Base-by-base conservation (phyloP, 2,113 vertebrate genomes). In the Oryctolagus cuniculus region DNA sequence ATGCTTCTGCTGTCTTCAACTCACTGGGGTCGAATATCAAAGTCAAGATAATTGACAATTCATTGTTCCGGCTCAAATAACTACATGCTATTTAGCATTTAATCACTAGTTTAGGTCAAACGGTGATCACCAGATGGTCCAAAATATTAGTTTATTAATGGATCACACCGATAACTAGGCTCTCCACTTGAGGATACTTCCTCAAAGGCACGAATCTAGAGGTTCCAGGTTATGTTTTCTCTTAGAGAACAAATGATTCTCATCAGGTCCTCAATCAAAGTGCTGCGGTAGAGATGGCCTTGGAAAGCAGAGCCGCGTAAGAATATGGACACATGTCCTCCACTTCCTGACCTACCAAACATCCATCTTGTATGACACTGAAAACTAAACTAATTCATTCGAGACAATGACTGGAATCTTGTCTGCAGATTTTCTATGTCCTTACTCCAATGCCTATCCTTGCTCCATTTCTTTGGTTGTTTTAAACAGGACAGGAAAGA, bases 1-100 rank as follows among this genome's bases (percentile, higher is more conserved):
- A 95, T 36, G 63, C 75, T 64, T 82, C 90, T 80, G 49, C 69
- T 86, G 17, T 87, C 75, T 88, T 96, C 63, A 96, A 51, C 34
- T 93, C 70, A 91, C 10, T 81, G 15, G 70, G 79, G 79, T 94
- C 51, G 55, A 95, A 95, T 64, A 95, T 77, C 90, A 95, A 95
- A 96, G 89, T 93, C 89, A 93, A 95, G 90, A 94, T 87, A 95
- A 96, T 84, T 0, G 3, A 83, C 84, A 93, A 55, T 66, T 89
- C 82, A 86, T 44, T 94, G 66, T 91, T 95, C 49, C 72, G 83
- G 82, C 66, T 86, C 86, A 88, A 91, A 89, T 69, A 87, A 85
- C 85, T 78, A 88, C 73, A 67, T 44, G 24, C 36, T 87, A 49
- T 27, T 84, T 86, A 96, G 53, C 82, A 64, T 69, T 92, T 94